Conservation (phyloP, 2,888 invertebrate species). For the Dichetophora obliterata region DNA sequence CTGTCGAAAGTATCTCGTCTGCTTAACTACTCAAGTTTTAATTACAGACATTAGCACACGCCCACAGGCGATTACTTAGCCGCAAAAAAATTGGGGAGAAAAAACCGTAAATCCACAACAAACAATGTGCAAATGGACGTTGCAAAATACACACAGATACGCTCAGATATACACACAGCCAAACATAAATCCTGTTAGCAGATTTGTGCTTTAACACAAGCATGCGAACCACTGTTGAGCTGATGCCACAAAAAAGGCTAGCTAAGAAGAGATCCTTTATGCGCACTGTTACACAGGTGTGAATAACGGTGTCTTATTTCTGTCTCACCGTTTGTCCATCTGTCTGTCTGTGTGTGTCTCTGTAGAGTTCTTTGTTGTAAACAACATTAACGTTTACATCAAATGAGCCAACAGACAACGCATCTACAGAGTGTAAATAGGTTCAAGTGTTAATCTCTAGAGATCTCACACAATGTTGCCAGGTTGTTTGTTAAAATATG, state of each 20-base stretch:
- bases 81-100: too few species aligned
- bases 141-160: conserved; percentile 11
- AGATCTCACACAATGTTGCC: neutral
- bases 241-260: too few species aligned
- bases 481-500: conserved; percentile 31
- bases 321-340: neutral
- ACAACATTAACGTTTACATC: too few species aligned
- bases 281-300: conserved; percentile 28
- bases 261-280: conserved; percentile 2
- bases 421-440: neutral
- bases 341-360: neutral
- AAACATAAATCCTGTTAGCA: conserved; percentile 4
- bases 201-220: neutral
- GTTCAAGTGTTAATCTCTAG: conserved; percentile 35
- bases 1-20: neutral
- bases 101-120: neutral
- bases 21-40: conserved; percentile 44
- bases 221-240: neutral
- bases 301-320: conserved; percentile 19
- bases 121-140: conserved; percentile 33
- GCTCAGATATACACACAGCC: neutral
- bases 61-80: conserved; percentile 26
- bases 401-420: neutral
- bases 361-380: neutral
- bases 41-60: conserved; percentile 39